phyloP scores from a whole-genome alignment of 2,113 vertebrate species.

The Ornithorhynchus anatinus region DNA sequence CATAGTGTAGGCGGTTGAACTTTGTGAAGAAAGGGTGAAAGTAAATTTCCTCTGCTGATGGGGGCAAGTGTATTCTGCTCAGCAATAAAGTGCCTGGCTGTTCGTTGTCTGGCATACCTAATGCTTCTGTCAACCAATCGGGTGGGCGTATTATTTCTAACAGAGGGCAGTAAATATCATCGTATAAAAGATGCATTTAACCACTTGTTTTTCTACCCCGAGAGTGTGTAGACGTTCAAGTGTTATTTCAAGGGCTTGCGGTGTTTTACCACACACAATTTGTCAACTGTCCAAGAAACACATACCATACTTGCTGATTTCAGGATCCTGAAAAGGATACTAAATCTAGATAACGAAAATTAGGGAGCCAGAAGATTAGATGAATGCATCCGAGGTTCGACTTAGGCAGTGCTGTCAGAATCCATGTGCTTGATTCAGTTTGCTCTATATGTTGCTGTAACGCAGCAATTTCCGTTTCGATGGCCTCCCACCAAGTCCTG shows the following conservation, averaged over 20 bases:
- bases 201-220: background rate
- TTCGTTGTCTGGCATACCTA: background rate
- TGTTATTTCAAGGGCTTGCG: background rate
- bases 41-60: background rate
- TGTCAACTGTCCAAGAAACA: background rate
- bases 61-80: background rate
- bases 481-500: background rate
- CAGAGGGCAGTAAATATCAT: background rate
- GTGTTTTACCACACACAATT: background rate
- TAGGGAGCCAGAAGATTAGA: background rate
- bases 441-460: background rate
- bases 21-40: background rate
- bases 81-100: background rate
- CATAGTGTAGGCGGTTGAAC: background rate
- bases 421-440: background rate
- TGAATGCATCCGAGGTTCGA: background rate
- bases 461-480: background rate
- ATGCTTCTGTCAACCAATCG: background rate
- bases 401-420: background rate
- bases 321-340: background rate
- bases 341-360: background rate
- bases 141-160: rapidly evolving
- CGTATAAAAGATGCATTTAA: background rate
- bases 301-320: background rate
- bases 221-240: background rate